Evolutionary conservation across 2,888 invertebrate genomes (phyloP).

Genomic region (Chironomus riparius): DNA sequence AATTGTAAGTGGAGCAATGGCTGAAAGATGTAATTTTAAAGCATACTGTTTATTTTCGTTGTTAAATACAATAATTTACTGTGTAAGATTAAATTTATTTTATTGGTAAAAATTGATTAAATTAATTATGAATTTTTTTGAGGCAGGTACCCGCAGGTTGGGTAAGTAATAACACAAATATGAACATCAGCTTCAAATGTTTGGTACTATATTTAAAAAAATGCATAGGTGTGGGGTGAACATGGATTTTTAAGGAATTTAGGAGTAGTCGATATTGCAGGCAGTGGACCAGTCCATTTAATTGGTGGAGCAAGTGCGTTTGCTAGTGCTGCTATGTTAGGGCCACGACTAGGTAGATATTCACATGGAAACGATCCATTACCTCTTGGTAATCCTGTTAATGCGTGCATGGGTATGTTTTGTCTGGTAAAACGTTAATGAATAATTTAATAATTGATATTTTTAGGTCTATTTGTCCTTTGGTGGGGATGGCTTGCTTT

Average conservation of each 20-base stretch:
- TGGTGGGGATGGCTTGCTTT: slow-evolving; percentile 92
- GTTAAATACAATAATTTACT: slow-evolving; percentile 81
- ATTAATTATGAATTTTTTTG: no score
- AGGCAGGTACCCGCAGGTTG: slow-evolving; percentile 71
- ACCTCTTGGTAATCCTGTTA: slow-evolving; percentile 80
- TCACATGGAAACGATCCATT: slow-evolving; percentile 64
- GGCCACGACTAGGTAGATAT: slow-evolving; percentile 78
- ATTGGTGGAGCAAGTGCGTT: slow-evolving; percentile 73
- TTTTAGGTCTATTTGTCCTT: slow-evolving; percentile 60
- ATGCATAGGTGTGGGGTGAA: slow-evolving; percentile 86
- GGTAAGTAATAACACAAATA: slow-evolving; percentile 46
- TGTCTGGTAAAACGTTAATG: neutral
- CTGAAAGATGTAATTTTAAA: slow-evolving; percentile 83
- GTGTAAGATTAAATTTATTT: slow-evolving; percentile 39
- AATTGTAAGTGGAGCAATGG: slow-evolving; percentile 90
- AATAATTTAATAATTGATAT: neutral
- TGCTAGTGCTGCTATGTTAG: slow-evolving; percentile 82
- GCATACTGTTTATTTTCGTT: slow-evolving; percentile 87
- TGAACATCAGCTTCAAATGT: no score
- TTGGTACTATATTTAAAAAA: no score
- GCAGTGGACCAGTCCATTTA: slow-evolving; percentile 78
- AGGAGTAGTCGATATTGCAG: slow-evolving; percentile 83
- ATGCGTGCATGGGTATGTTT: slow-evolving; percentile 69
- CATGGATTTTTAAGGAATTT: slow-evolving; percentile 67
- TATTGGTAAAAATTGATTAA: no score